Evolutionary conservation across 2,888 invertebrate genomes (phyloP).

Genomic region (Herminia tarsipennalis): DNA sequence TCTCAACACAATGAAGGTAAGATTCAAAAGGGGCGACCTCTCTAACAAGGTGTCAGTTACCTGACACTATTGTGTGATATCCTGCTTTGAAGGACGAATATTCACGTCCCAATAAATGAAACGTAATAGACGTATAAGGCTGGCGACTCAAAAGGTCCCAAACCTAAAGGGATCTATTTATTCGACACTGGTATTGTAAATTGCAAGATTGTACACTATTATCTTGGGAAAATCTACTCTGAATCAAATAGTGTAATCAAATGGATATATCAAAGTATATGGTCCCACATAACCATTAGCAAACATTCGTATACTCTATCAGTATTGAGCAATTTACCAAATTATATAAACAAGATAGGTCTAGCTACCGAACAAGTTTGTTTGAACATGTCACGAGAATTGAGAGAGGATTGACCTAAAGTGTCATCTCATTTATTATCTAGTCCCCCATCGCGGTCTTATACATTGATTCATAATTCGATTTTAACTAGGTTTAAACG

Average conservation of each 20-base stretch:
- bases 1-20: slow-evolving; percentile 72
- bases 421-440: too few species aligned
- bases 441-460: too few species aligned
- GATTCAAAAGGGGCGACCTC: slow-evolving; percentile 69
- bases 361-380: too few species aligned
- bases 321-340: background rate
- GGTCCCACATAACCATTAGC: slow-evolving; percentile 15
- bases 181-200: slow-evolving; percentile 47
- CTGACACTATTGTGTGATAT: slow-evolving; percentile 78
- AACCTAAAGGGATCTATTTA: slow-evolving; percentile 52
- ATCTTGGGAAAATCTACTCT: slow-evolving; percentile 34
- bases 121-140: slow-evolving; percentile 45
- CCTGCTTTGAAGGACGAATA: slow-evolving; percentile 70
- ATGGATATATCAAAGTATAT: slow-evolving; percentile 22
- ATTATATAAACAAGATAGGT: slow-evolving; percentile 1
- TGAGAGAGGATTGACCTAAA: too few species aligned
- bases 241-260: slow-evolving; percentile 33
- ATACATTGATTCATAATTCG: too few species aligned
- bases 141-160: slow-evolving; percentile 43
- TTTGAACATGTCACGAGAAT: too few species aligned
- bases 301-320: too few species aligned
- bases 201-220: slow-evolving; percentile 43
- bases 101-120: slow-evolving; percentile 72
- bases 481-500: too few species aligned
- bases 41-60: slow-evolving; percentile 81